Evolutionary conservation across 2,113 vertebrate genomes (phyloP), one percentile per base, ranked within the genome.

Genomic region (Anolis carolinensis): DNA sequence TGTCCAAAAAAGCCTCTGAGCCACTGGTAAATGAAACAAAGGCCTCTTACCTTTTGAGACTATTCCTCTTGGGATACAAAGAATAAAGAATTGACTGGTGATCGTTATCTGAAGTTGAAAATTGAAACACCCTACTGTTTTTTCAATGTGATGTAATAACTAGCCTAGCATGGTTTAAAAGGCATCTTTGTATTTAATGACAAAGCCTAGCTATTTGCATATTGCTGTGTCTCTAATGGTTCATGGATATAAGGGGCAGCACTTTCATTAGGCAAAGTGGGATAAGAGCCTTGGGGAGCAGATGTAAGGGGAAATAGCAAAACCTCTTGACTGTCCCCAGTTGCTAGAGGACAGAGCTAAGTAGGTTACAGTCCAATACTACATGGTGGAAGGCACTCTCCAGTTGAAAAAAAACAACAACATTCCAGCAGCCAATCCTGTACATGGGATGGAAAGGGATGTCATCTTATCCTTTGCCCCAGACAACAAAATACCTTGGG

Each of bases 121-220:
- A 87, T 81, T 89, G 63, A 48, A 87, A 68, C 78, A 74, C 30
- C 71, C 20, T 62, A 74, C 75, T 70, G 79, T 36, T 18, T 67
- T 44, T 72, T 62, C 21, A 76, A 7, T 36, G n/a, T 3, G 27
- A 78, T 67, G 27, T 55, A 65, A 68, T 9, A 44, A 32, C 30
- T 50, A 8, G 59, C 74, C 75, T 70, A 89, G 34, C 23, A 83
- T 87, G 65, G 75, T 81, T 80, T 48, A 78, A n/a, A 79, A 72
- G 2, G 23, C 48, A 77, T 2, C 13, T 32, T 70, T 44, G 63
- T 79, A 5, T 70, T 36, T 79, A n/a, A 78, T 62, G 50, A 55
- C 52, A 25, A 73, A 70, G 75, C 48, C 39, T 52, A 30, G 13
- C 63, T 36, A 32, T 20, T 76, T 27, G 84, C 23, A 72, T 76